Percentiles rank a stretch among this genome's conserved stretches.
phyloP scores from a whole-genome alignment of 2,888 invertebrate genomes.

The Oscheius sp. region DNA sequence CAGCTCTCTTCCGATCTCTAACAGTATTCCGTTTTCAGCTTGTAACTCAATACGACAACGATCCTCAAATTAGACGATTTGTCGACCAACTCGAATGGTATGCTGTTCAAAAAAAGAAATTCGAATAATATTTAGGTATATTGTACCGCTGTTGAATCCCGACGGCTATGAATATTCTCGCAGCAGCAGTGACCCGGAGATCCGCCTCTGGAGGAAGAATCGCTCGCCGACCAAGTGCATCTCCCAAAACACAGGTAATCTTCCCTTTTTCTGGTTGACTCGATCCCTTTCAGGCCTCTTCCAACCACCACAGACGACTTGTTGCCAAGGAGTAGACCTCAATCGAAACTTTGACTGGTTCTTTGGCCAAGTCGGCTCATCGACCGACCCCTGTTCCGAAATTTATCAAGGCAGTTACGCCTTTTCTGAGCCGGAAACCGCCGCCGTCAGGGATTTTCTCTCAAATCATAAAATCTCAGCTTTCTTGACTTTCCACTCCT shows the following conservation, averaged over 20 bases:
- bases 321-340: slow-evolving; percentile 72
- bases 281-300: slow-evolving; percentile 62
- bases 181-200: slow-evolving; percentile 56
- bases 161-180: slow-evolving; percentile 63
- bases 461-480: slow-evolving; percentile 62
- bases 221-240: slow-evolving; percentile 55
- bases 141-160: slow-evolving; percentile 71
- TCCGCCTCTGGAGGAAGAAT: slow-evolving; percentile 55
- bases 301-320: slow-evolving; percentile 66
- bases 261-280: not conserved
- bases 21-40: too few relatives aligned
- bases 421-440: slow-evolving; percentile 73
- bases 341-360: slow-evolving; percentile 73
- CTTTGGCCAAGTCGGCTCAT: slow-evolving; percentile 71
- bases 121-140: slow-evolving; percentile 44
- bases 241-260: slow-evolving; percentile 44
- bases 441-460: slow-evolving; percentile 70
- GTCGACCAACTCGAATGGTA: slow-evolving; percentile 71
- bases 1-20: not conserved
- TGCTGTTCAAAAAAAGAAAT: not conserved
- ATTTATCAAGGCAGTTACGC: slow-evolving; percentile 71
- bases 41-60: slow-evolving; percentile 67
- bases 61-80: slow-evolving; percentile 62
- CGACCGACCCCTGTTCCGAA: slow-evolving; percentile 72
- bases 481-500: slow-evolving; percentile 72